A percentile compares a stretch with the other conserved stretches of the same genome.
Evolutionary conservation across 2,797 vertebrate species (phyloP).

Genomic region (Syndactyla subalaris): DNA sequence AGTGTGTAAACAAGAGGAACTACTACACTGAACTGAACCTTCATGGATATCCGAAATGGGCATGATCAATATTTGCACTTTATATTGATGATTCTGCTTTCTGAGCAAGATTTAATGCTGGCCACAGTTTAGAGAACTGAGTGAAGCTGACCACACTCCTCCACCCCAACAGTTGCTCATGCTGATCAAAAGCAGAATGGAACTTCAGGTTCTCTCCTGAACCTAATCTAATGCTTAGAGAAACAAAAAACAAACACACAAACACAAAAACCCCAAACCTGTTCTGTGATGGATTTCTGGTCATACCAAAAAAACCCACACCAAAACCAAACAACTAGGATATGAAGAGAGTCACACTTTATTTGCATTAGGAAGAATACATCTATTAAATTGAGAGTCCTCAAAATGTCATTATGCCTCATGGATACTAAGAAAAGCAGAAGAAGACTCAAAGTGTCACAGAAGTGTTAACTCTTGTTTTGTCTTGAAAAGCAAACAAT

Average conservation of each 20-base stretch:
- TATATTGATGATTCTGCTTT: neutral
- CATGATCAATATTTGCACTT: neutral
- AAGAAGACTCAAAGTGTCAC: neutral
- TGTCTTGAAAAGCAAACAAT: neutral
- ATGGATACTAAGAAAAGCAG: neutral
- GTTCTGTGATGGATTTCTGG: neutral
- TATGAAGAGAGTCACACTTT: neutral
- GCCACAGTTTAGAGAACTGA: neutral
- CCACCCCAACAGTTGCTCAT: neutral
- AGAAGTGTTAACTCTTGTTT: neutral
- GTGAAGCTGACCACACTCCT: neutral
- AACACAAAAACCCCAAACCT: accelerated
- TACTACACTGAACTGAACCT: neutral
- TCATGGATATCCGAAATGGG: neutral
- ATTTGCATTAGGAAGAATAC: neutral
- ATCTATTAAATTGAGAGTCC: neutral
- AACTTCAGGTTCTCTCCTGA: neutral
- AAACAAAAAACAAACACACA: neutral
- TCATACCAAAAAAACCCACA: neutral
- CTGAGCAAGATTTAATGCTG: neutral
- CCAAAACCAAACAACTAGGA: accelerated
- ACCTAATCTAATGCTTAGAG: neutral
- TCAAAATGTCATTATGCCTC: neutral
- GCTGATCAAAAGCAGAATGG: neutral
- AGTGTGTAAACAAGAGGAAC: neutral